Evolutionary conservation across 2,888 invertebrate genomes (phyloP).

Genomic region (Scaptomyza caliginosa): DNA sequence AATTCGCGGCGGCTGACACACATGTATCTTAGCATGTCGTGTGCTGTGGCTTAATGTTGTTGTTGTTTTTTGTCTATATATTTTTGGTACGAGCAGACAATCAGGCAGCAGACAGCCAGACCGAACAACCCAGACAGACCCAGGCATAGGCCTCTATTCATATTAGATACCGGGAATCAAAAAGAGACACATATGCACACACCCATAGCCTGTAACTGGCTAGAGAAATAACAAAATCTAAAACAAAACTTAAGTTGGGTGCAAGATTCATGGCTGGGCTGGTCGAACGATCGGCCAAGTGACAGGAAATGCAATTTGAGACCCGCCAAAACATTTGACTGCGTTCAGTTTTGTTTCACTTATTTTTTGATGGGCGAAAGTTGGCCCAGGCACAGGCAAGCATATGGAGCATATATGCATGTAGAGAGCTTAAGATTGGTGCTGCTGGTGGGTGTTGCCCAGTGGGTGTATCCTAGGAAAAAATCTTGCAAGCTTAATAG

Average conservation of each 20-base stretch:
- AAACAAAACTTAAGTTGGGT: constrained; percentile 27
- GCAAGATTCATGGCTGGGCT: constrained; percentile 50
- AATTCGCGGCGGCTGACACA: constrained; percentile 56
- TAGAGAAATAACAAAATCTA: neutral
- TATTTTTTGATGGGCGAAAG: constrained; percentile 73
- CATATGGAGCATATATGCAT: constrained; percentile 24
- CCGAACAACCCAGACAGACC: constrained; percentile 33
- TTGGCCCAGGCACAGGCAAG: constrained; percentile 42
- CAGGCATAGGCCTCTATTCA: constrained; percentile 20
- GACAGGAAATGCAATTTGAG: constrained; percentile 80
- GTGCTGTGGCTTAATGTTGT: too few relatives aligned
- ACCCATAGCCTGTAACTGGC: constrained; percentile 51
- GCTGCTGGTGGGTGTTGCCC: constrained; percentile 60
- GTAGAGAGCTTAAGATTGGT: constrained; percentile 4
- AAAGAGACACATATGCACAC: constrained; percentile 46
- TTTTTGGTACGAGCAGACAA: constrained; percentile 45
- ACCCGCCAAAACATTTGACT: constrained; percentile 66
- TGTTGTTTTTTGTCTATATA: neutral
- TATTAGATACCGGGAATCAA: constrained; percentile 49
- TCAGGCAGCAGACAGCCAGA: constrained; percentile 37
- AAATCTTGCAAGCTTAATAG: constrained; percentile 51
- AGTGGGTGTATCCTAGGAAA: constrained; percentile 56
- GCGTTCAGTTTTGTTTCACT: too few relatives aligned
- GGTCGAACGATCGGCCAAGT: constrained; percentile 66
- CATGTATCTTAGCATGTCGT: constrained; percentile 70